Conservation (phyloP, 2,113 vertebrate species). For the Pteruthius melanotis region DNA sequence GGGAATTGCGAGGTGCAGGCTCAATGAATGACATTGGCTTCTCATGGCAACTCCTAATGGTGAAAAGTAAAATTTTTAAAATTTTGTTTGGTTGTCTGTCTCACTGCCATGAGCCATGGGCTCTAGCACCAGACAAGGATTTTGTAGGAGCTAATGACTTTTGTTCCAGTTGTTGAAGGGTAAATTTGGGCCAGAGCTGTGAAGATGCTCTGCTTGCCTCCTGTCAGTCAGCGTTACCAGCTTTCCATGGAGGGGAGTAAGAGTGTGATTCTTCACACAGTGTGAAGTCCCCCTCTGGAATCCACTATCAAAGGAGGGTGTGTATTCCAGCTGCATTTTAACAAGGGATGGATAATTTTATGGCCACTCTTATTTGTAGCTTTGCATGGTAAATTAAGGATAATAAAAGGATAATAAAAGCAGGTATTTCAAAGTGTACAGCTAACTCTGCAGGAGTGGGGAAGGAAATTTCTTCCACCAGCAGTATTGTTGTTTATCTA, state of each 20-base stretch:
- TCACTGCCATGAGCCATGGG: neutral
- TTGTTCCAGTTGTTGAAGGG: neutral
- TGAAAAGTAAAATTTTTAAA: neutral
- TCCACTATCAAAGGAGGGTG: neutral
- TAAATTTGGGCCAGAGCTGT: neutral
- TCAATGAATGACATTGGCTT: neutral
- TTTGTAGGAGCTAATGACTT: neutral
- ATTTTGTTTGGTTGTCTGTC: neutral
- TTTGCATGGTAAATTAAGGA: conserved; percentile 35
- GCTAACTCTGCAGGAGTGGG: neutral
- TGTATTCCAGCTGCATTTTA: conserved; percentile 15
- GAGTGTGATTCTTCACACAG: neutral
- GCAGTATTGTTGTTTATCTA: neutral
- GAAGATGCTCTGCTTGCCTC: neutral
- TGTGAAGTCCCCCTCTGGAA: neutral
- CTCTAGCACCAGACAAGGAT: neutral
- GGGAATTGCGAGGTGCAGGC: neutral
- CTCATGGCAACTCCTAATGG: neutral
- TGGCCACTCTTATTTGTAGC: conserved; percentile 7
- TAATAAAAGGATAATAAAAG: conserved; percentile 37
- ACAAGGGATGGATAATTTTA: conserved; percentile 1
- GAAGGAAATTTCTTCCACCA: conserved; percentile 1
- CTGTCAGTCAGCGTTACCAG: neutral
- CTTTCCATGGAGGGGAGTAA: neutral
- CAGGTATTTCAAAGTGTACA: neutral